phyloP scores from a whole-genome alignment of 2,797 vertebrate species.

The Xenops minutus region DNA sequence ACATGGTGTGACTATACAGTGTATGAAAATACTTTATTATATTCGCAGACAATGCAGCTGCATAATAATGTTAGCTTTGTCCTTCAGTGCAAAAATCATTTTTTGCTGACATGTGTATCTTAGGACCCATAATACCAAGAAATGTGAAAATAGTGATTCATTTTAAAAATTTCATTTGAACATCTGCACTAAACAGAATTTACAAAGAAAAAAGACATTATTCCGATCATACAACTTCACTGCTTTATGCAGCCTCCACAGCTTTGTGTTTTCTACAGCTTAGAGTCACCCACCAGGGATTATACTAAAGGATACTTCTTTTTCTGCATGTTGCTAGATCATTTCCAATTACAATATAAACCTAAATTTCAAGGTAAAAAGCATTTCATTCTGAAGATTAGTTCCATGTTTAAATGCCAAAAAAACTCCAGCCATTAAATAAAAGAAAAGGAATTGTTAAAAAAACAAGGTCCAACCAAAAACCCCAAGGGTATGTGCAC shows the following conservation, averaged over 20 bases:
- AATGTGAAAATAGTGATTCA: constrained; percentile 45
- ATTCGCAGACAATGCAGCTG: constrained; percentile 51
- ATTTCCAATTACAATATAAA: neutral
- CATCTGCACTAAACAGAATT: constrained; percentile 49
- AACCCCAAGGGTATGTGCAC: neutral
- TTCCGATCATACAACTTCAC: neutral
- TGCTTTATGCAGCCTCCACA: neutral
- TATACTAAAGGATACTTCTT: neutral
- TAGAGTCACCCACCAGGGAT: neutral
- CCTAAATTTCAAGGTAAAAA: neutral
- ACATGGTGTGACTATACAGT: neutral
- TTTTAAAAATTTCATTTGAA: constrained; percentile 45
- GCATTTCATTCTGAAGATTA: neutral
- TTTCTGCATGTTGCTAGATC: neutral
- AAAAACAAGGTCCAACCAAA: neutral
- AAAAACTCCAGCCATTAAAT: neutral
- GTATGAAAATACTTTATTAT: neutral
- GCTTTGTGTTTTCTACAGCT: neutral
- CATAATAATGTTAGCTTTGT: constrained; percentile 46
- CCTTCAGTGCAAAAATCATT: constrained; percentile 15
- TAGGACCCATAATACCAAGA: constrained; percentile 39
- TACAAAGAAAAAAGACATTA: constrained; percentile 7
- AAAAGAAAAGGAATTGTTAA: neutral
- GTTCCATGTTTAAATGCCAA: neutral
- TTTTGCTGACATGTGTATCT: constrained; percentile 29